phyloP scores from a whole-genome alignment of 2,113 vertebrate species.

The Anoura caudifer region DNA sequence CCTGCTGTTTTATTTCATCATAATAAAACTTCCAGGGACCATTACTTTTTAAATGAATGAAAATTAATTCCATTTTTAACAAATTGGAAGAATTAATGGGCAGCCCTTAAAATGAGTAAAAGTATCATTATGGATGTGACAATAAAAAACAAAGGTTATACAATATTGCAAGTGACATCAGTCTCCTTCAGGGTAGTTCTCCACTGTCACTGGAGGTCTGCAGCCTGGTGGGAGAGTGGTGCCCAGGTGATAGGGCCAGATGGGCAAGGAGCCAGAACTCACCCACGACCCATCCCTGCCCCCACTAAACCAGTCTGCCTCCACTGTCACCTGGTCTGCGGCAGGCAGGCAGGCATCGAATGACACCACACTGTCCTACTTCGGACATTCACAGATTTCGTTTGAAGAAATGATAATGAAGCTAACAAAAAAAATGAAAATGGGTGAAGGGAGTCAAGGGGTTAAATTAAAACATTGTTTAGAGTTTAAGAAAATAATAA shows the following conservation, averaged over 20 bases:
- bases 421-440: background rate
- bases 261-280: background rate
- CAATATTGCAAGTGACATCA: background rate
- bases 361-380: background rate
- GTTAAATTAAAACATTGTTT: background rate
- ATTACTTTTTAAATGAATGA: background rate
- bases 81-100: background rate
- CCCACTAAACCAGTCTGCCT: background rate
- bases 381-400: background rate
- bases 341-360: background rate
- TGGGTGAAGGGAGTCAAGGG: background rate
- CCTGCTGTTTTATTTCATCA: background rate
- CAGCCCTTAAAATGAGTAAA: background rate
- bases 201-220: background rate
- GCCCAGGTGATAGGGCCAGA: background rate
- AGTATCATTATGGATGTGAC: background rate
- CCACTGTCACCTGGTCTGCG: background rate
- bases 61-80: constrained; percentile 19
- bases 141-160: background rate
- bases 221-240: background rate
- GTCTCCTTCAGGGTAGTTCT: background rate
- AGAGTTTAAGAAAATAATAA: background rate
- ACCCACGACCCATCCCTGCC: background rate
- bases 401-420: background rate
- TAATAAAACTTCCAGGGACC: background rate